A percentile compares a stretch with the other conserved stretches of the same genome.
Conservation (phyloP, 2,113 vertebrate genomes). For the Halcyon malimbica region DNA sequence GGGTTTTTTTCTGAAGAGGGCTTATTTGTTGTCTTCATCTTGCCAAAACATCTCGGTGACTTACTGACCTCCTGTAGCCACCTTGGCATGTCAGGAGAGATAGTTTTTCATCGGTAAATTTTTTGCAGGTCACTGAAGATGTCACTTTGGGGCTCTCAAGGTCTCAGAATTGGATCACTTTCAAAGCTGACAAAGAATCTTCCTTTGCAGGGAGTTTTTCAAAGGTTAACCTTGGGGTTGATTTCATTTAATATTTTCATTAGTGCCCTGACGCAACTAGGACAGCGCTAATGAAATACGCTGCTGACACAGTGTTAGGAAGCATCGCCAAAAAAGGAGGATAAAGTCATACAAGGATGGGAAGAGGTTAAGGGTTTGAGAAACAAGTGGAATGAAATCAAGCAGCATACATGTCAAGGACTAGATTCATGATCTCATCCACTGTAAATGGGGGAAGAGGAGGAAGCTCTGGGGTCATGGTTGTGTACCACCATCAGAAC, state of each 20-base stretch:
- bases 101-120: background rate
- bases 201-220: background rate
- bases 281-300: background rate
- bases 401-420: background rate
- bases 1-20: background rate
- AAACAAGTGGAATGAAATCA: background rate
- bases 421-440: background rate
- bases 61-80: background rate
- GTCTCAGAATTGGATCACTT: background rate
- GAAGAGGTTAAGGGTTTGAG: background rate
- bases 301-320: background rate
- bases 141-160: background rate
- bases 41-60: background rate
- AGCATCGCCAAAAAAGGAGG: background rate
- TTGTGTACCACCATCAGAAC: background rate
- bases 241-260: constrained; percentile 13
- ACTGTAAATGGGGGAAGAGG: background rate
- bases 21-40: background rate
- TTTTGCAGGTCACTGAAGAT: background rate
- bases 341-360: background rate
- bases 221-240: background rate
- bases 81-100: background rate
- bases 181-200: background rate
- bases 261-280: background rate
- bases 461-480: background rate